Evolutionary conservation across 1,140 invertebrate genomes (phyloP), one percentile per base, ranked within the genome.

Genomic region (Orchesella cincta): DNA sequence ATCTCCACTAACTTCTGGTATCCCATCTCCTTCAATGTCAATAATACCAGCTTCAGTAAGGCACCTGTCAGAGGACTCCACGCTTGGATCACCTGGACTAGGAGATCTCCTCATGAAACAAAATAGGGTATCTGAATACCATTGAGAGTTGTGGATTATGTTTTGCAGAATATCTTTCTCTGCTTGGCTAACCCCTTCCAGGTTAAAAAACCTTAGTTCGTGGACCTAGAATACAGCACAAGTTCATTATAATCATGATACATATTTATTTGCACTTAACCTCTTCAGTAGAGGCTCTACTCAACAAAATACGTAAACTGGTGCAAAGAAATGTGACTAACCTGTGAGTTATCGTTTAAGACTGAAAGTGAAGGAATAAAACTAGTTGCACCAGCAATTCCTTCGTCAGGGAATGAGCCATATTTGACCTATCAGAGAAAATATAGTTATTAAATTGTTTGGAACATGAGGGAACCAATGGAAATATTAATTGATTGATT

Each of bases 91-190:
- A 29, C 14, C 14, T 29, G 62, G 62, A 67, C 62, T 67, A 5
- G 62, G 62, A 14, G 62, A 31, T 29, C 62, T 29, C 33, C 62
- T 67, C 62, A 67, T 67, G 62, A 67, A 67, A 23, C 62, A 67
- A 29, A 67, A 67, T 5, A 67, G 62, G 28, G 62, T 18, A n/a
- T 29, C 62, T 33, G 62, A 67, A 33, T 67, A 67, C 62, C 62
- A 67, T n/a, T 67, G 62, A n/a, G 26, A 31, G 31, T 67, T 33
- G 3, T 77, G 52, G 76, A 81, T 31, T 77, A 81, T 81, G 28
- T 79, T 77, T 20, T 75, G 72, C n/a, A 81, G 78, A 77, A 81
- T 81, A 8, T 78, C 78, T 54, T 76, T 71, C 52, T 81, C 80
- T 26, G 80, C 80, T 70, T 77, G 62, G 67, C 79, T 78, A 28